These are phyloP conservation scores for Psococerastis gibbosa DNA, from an alignment of 2,888 invertebrate genomes.

Conservation along the genomic window DNA sequence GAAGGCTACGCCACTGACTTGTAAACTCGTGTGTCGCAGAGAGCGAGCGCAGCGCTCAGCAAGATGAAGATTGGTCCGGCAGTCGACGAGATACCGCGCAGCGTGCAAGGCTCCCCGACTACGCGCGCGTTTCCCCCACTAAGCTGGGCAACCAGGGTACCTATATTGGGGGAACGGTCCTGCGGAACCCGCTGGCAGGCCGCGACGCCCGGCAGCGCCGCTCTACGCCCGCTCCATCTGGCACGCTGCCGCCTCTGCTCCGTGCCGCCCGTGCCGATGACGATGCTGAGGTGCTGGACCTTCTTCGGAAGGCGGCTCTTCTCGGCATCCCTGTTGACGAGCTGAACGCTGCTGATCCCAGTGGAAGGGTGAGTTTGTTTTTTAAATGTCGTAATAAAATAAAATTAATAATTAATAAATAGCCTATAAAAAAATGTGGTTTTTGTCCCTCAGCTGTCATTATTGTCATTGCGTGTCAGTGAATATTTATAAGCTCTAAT, in stretches of 20 bases:
- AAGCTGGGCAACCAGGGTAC: constrained; percentile 5
- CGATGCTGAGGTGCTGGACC: constrained; percentile 27
- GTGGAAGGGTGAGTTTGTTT: constrained; percentile 34
- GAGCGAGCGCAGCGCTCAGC: background rate
- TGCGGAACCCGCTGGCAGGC: background rate
- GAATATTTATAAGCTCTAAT: too few species aligned
- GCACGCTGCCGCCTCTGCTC: constrained; percentile 23
- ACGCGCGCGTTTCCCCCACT: background rate
- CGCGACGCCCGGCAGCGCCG: background rate
- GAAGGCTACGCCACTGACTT: too few species aligned
- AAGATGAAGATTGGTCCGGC: background rate
- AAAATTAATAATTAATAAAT: constrained; percentile 12
- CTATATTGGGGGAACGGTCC: constrained; percentile 1
- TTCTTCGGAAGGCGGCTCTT: constrained; percentile 26
- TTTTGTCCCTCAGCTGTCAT: background rate
- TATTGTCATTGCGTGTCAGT: too few species aligned
- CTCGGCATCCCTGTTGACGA: constrained; percentile 27
- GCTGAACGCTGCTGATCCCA: constrained; percentile 33
- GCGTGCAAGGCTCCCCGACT: background rate
- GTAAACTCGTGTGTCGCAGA: background rate
- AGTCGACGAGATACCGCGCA: background rate
- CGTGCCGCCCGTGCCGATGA: constrained; percentile 35
- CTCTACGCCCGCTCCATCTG: background rate
- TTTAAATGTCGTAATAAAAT: constrained; percentile 14
- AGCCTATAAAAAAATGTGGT: background rate